Percentiles rank a stretch among this genome's conserved stretches.
phyloP scores from a whole-genome alignment of 2,113 vertebrate species.

The Panthera leo region DNA sequence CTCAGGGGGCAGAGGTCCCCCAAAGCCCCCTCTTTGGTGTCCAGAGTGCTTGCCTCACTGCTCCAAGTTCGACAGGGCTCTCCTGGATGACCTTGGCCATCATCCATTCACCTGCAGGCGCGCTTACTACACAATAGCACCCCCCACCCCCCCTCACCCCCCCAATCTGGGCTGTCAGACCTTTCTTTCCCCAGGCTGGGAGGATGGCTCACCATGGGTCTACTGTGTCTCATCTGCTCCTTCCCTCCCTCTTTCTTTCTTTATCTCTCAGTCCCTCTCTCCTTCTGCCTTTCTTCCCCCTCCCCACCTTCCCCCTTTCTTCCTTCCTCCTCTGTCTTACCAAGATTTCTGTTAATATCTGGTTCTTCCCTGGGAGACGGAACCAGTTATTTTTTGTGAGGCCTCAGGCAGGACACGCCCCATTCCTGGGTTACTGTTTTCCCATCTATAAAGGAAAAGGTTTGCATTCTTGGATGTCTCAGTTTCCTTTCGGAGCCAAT shows the following conservation, averaged over 20 bases:
- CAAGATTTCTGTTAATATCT: not conserved
- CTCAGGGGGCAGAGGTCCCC: not conserved
- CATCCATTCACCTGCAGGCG: not conserved
- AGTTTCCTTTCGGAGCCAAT: not conserved
- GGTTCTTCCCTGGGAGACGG: not conserved
- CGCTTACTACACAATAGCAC: not conserved
- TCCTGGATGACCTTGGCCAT: not conserved
- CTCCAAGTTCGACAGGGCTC: not conserved
- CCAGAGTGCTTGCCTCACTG: not conserved
- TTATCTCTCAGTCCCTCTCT: not conserved
- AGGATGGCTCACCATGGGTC: not conserved
- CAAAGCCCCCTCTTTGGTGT: not conserved
- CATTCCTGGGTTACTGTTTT: not conserved
- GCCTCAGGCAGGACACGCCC: not conserved
- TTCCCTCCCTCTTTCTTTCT: rapidly evolving
- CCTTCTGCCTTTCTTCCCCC: not conserved
- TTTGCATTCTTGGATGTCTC: not conserved
- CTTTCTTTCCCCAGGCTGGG: not conserved
- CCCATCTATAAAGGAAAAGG: not conserved
- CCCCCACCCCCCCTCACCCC: not conserved
- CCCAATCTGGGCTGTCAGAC: not conserved
- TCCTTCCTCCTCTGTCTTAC: not conserved
- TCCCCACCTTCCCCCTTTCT: too few relatives aligned
- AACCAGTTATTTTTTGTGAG: not conserved
- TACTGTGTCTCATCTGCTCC: too few relatives aligned